Percentiles rank a stretch among this genome's conserved stretches.
phyloP scores from a whole-genome alignment of 2,888 invertebrate species.

The Nomada fabriciana region DNA sequence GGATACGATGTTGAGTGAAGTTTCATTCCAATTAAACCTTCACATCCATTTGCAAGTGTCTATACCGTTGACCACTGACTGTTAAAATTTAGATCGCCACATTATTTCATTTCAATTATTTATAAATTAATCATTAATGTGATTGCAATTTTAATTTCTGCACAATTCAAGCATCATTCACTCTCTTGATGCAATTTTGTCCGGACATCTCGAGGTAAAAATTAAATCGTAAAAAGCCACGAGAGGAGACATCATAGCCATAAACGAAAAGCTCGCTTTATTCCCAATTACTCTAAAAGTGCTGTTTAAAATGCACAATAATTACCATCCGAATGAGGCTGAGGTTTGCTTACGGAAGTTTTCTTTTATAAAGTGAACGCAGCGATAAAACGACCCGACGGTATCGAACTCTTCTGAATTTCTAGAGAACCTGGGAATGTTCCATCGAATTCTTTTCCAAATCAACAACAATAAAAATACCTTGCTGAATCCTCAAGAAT shows the following conservation, averaged over 20 bases:
- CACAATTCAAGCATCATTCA: too few relatives aligned
- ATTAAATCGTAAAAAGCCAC: not conserved
- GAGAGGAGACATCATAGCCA: slow-evolving; percentile 7
- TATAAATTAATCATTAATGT: too few relatives aligned
- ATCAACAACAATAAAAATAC: not conserved
- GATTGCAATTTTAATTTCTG: too few relatives aligned
- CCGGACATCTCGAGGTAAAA: too few relatives aligned
- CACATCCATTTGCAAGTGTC: too few relatives aligned
- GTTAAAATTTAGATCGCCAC: too few relatives aligned
- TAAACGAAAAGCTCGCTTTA: not conserved
- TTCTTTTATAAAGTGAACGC: not conserved
- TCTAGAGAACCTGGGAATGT: not conserved
- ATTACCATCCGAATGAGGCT: slow-evolving; percentile 47
- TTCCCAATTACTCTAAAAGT: not conserved
- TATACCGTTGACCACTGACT: too few relatives aligned
- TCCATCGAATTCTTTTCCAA: not conserved
- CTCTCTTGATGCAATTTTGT: too few relatives aligned
- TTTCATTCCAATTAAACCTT: not conserved
- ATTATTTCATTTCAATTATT: too few relatives aligned
- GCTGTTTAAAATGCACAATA: slow-evolving; percentile 36
- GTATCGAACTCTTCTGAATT: slow-evolving; percentile 33
- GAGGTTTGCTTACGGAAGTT: slow-evolving; percentile 42
- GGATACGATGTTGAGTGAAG: not conserved
- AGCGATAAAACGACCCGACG: not conserved
- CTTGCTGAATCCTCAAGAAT: too few relatives aligned